Base-by-base conservation (phyloP, 2,888 invertebrate species). In the Fissipunctia ypsillon region DNA sequence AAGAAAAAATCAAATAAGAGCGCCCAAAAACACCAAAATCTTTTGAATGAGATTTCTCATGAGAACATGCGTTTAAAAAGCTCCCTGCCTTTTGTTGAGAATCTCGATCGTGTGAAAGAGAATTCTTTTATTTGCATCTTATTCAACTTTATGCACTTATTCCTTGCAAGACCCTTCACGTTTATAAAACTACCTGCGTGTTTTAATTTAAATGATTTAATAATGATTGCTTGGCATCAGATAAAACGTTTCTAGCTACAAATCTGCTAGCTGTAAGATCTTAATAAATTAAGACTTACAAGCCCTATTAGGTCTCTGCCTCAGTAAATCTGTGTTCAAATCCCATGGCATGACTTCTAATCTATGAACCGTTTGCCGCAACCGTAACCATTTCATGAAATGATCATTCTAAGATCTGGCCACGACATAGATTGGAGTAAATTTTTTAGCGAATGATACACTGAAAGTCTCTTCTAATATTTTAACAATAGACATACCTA, bases 41-140 rank as follows among this genome's bases (percentile, higher is more conserved):
- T 73, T 76, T 77, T 71, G 68, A 77, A 73, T 69, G 60, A 77
- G 65, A 68, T 76, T 86, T 87, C 85, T 84, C 87, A 85, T 78
- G 88, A 78, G 81, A 84, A 81, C 76, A 69, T 28, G 54, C 69
- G 69, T 80, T 59, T 69, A 61, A 67, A 76, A 71, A 80, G 71
- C 71, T 78, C 67, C 67, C 72, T 66, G 76, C 67, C 76, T 83
- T 84, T 86, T 86, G 85, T 86, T 76, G 48, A 63, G 45, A 45
- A 63, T 69, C 76, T 73, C 66, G 73, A 70, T 83, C 81, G 85
- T 77, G 83, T 78, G 82, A 84, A 84, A 61, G 22, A 25, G 60
- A 74, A 31, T 64, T 61, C 73, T 73, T 86, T 86, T 79, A 81
- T 85, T 76, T 78, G 72, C 67, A 57, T 78, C 75, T 64, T 57